Evolutionary conservation across 2,113 vertebrate genomes (phyloP).

Genomic region (Engystomops pustulosus): DNA sequence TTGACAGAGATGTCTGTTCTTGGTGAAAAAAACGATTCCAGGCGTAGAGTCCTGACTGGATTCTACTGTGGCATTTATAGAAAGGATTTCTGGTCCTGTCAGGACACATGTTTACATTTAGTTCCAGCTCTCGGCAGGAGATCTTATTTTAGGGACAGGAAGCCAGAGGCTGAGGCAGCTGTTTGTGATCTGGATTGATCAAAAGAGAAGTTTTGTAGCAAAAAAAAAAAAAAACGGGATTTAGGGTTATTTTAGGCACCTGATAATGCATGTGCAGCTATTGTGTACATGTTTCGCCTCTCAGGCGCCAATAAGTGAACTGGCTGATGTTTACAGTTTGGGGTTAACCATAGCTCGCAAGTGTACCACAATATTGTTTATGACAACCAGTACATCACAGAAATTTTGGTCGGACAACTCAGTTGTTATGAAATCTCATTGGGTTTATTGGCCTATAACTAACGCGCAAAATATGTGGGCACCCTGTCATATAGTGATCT

Average conservation of each 20-base stretch:
- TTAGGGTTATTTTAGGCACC: background rate
- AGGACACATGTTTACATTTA: constrained; percentile 36
- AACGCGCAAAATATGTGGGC: no score
- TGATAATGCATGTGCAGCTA: background rate
- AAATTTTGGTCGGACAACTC: no score
- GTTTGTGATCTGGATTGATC: constrained; percentile 31
- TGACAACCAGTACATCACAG: no score
- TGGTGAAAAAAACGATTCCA: background rate
- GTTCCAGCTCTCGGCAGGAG: background rate
- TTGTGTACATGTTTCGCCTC: background rate
- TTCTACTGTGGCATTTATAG: background rate
- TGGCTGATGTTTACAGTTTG: no score
- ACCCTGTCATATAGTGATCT: no score
- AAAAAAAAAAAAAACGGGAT: background rate
- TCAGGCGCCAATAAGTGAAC: background rate
- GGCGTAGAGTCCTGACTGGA: background rate
- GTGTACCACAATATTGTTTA: no score
- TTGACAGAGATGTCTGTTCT: constrained; percentile 42
- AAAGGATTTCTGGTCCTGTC: background rate
- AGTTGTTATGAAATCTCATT: no score
- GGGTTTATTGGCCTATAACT: no score
- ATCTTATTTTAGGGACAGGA: constrained; percentile 61
- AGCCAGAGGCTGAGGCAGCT: constrained; percentile 54
- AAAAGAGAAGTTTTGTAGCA: constrained; percentile 10
- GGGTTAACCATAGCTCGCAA: no score